These are phyloP conservation scores for Crioceris asparagi DNA, from an alignment of 2,888 invertebrate genomes.

Conservation along the genomic window DNA sequence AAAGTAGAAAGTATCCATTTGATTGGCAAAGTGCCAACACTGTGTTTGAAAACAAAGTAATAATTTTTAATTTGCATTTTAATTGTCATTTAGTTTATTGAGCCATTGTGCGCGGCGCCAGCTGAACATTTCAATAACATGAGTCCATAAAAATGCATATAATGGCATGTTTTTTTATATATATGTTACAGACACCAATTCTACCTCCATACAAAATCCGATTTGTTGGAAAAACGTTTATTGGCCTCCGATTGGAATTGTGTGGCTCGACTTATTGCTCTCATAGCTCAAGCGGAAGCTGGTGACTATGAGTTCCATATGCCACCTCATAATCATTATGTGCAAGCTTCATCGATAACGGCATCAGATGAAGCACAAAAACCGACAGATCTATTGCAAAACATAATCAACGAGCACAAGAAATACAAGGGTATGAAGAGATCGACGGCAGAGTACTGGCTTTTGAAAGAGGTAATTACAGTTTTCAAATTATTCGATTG, in stretches of 20 bases:
- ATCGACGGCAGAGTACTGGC: conserved; percentile 73
- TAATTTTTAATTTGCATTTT: not conserved
- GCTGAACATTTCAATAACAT: too few relatives aligned
- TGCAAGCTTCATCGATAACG: conserved; percentile 51
- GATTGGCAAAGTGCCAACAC: too few relatives aligned
- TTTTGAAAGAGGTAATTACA: conserved; percentile 73
- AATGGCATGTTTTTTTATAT: not conserved
- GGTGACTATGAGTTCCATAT: conserved; percentile 57
- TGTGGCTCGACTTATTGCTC: conserved; percentile 60
- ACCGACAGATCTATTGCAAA: conserved; percentile 51
- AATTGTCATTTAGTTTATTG: not conserved
- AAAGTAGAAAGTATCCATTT: too few relatives aligned
- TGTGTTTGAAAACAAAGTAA: too few relatives aligned
- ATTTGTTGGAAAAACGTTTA: conserved; percentile 62
- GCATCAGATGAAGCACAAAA: conserved; percentile 45
- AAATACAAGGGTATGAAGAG: conserved; percentile 48
- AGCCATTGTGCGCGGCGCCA: too few relatives aligned
- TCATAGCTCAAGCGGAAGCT: conserved; percentile 65
- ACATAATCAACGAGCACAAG: conserved; percentile 53
- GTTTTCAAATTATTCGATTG: too few relatives aligned
- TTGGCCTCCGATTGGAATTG: conserved; percentile 58
- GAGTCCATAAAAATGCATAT: not conserved
- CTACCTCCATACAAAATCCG: conserved; percentile 72
- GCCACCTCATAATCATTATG: conserved; percentile 50
- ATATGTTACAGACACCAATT: conserved; percentile 57